These are phyloP conservation scores for Nannoperca australis DNA, from an alignment of 2,797 vertebrate species.

Conservation along the genomic window DNA sequence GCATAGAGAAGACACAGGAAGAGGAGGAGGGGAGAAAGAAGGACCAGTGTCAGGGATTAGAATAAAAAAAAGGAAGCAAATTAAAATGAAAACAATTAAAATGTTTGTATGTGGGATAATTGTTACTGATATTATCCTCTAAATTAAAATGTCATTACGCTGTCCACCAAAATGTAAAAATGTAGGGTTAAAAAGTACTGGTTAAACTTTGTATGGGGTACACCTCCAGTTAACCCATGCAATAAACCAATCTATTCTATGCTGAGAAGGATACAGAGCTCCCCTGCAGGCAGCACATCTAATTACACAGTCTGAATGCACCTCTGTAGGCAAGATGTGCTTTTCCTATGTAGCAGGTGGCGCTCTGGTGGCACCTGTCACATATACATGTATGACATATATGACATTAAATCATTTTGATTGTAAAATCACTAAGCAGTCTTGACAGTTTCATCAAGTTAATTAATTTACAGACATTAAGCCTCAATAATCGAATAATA, in stretches of 20 bases:
- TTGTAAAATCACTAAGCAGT: conserved; percentile 21
- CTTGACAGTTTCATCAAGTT: conserved; percentile 22
- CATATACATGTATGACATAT: conserved; percentile 13
- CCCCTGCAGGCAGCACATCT: conserved; percentile 78
- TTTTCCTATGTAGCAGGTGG: conserved; percentile 57
- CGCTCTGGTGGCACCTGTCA: conserved; percentile 38
- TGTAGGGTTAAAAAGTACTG: conserved; percentile 5
- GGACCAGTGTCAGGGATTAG: conserved; percentile 42
- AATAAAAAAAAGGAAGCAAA: conserved; percentile 21
- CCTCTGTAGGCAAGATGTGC: conserved; percentile 18
- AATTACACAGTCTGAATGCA: conserved; percentile 53
- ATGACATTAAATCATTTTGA: conserved; percentile 43
- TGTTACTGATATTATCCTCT: conserved; percentile 14
- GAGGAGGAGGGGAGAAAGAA: conserved; percentile 25
- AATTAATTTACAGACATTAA: conserved; percentile 37
- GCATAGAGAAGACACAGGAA: conserved; percentile 44
- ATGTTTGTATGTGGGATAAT: conserved; percentile 26
- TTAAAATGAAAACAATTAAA: conserved; percentile 42
- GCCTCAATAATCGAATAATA: conserved; percentile 29
- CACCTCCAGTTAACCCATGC: conserved; percentile 36
- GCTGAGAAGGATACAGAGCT: conserved; percentile 74
- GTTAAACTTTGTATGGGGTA: conserved; percentile 25
- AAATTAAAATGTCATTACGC: neutral
- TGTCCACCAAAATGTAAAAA: neutral
- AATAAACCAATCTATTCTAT: conserved; percentile 44